Conservation (phyloP, 2,113 vertebrate genomes). For the Symphodus melops region DNA sequence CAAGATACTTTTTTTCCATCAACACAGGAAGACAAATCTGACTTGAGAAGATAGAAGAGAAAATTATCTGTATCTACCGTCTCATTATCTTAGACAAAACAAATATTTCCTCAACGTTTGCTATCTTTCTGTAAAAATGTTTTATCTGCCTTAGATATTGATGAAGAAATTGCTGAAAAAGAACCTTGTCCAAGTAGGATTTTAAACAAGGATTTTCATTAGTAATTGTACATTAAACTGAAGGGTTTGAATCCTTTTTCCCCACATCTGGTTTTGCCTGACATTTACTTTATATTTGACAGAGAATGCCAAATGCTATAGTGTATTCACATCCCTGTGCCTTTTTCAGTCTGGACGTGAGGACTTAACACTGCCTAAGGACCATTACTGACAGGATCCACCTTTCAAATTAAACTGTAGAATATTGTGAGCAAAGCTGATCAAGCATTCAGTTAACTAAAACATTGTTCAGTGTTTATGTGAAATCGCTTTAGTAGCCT, state of each 20-base stretch:
- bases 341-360: background rate
- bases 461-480: conserved; percentile 31
- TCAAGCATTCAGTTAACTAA: conserved; percentile 22
- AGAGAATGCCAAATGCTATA: background rate
- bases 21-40: background rate
- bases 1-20: background rate
- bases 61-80: too few species aligned
- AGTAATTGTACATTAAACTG: background rate
- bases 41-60: background rate
- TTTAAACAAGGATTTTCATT: background rate
- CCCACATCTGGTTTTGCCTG: background rate
- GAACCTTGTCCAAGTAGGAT: background rate
- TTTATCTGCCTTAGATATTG: too few species aligned
- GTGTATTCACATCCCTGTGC: background rate
- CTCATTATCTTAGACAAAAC: too few species aligned
- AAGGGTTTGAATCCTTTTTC: background rate
- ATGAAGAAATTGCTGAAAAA: too few species aligned
- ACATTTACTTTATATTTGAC: background rate
- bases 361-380: background rate
- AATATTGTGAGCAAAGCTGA: conserved; percentile 16
- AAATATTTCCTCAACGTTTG: too few species aligned
- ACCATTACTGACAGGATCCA: background rate
- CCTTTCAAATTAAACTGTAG: background rate
- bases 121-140: too few species aligned
- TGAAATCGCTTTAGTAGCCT: conserved; percentile 35